Evolutionary conservation across 2,797 vertebrate genomes (phyloP).

Genomic region (Acanthurus leucopareius): DNA sequence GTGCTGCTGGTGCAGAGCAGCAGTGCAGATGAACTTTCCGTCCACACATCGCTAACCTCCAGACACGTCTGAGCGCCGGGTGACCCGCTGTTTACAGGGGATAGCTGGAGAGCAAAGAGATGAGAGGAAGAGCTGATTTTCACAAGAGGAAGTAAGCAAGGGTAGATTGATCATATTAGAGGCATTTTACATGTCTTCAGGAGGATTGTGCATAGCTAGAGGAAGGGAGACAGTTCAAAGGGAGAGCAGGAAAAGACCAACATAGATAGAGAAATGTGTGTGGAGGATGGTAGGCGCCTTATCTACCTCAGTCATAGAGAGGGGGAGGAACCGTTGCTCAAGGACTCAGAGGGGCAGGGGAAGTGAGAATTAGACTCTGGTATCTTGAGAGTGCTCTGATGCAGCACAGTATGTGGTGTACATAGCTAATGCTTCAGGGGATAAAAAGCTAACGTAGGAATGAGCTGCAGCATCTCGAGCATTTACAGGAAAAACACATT

Average conservation of each 20-base stretch:
- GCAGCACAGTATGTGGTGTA: constrained; percentile 38
- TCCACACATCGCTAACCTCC: constrained; percentile 65
- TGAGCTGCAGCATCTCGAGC: constrained; percentile 14
- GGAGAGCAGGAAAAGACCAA: constrained; percentile 39
- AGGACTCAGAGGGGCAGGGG: constrained; percentile 49
- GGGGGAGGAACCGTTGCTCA: constrained; percentile 41
- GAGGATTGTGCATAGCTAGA: constrained; percentile 42
- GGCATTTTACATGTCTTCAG: constrained; percentile 60
- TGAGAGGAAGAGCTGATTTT: constrained; percentile 57
- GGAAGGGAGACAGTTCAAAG: constrained; percentile 57
- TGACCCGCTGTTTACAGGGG: constrained; percentile 62
- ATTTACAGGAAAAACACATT: constrained; percentile 47
- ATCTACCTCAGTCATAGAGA: constrained; percentile 62
- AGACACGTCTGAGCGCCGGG: constrained; percentile 58
- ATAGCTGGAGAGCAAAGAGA: constrained; percentile 50
- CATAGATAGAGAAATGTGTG: constrained; percentile 44
- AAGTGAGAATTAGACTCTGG: constrained; percentile 63
- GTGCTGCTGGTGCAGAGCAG: constrained; percentile 52
- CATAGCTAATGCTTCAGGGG: constrained; percentile 43
- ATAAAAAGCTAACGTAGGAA: constrained; percentile 15
- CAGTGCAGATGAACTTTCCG: constrained; percentile 65
- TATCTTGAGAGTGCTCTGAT: constrained; percentile 46
- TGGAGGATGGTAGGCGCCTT: constrained; percentile 47
- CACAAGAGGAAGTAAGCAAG: constrained; percentile 29
- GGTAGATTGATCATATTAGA: constrained; percentile 54